Evolutionary conservation across 2,888 invertebrate genomes (phyloP).

Genomic region (Eubasilissa splendida): DNA sequence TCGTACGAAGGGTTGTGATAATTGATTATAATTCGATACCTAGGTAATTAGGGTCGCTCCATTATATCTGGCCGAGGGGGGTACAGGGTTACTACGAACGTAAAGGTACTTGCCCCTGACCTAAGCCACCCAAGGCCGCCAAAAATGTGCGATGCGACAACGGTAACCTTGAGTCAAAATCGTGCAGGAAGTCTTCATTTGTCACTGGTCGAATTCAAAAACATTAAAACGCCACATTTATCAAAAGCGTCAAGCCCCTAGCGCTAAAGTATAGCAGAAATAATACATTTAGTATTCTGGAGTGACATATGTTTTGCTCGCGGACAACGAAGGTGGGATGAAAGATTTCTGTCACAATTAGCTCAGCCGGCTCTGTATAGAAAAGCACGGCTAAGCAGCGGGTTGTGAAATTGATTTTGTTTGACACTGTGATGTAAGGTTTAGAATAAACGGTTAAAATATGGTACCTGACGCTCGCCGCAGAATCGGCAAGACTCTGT

Average conservation of each 20-base stretch:
- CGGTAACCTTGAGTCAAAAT: constrained; percentile 50
- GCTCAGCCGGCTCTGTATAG: neutral
- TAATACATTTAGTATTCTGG: neutral
- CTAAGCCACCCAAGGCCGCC: constrained; percentile 44
- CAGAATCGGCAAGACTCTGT: constrained; percentile 53
- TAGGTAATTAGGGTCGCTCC: neutral
- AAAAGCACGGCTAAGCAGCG: neutral
- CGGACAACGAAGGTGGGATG: neutral
- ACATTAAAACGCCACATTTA: too few relatives aligned
- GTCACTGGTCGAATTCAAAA: too few relatives aligned
- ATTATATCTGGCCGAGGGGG: constrained; percentile 37
- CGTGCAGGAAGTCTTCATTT: too few relatives aligned
- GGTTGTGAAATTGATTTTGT: neutral
- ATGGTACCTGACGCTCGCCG: constrained; percentile 54
- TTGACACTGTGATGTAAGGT: neutral
- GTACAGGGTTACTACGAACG: constrained; percentile 45
- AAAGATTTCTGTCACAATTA: neutral
- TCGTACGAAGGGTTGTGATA: too few relatives aligned
- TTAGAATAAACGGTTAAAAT: neutral
- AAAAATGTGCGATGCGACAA: constrained; percentile 53
- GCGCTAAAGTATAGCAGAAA: too few relatives aligned
- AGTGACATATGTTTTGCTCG: constrained; percentile 19
- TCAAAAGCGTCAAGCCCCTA: too few relatives aligned
- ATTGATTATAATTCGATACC: too few relatives aligned
- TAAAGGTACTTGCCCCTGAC: constrained; percentile 50